Percentiles rank a stretch among this genome's conserved stretches.
Evolutionary conservation across 2,888 invertebrate species (phyloP).

Genomic region (Noctua fimbriata): DNA sequence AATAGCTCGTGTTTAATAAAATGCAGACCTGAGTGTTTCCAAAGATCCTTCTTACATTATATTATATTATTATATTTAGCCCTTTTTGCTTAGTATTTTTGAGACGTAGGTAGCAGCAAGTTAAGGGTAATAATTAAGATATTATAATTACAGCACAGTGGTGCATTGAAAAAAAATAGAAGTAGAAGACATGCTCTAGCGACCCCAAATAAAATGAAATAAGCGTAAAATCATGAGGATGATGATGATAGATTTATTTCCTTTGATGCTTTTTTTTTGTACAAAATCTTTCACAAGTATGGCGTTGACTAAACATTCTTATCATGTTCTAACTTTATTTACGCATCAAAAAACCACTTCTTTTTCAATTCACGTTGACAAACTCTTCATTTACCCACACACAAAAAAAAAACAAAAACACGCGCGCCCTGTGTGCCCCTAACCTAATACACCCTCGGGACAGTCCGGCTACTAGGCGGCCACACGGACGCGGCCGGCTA

Average conservation of each 20-base stretch:
- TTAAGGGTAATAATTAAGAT: not conserved
- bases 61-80: not conserved
- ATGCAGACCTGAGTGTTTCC: not conserved
- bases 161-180: not conserved
- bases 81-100: not conserved
- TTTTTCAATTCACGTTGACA: not conserved
- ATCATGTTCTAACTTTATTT: not conserved
- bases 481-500: slow-evolving; percentile 44
- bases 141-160: not conserved
- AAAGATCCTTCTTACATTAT: not conserved
- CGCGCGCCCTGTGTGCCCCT: slow-evolving; percentile 12
- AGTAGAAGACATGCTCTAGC: not conserved
- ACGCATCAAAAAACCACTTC: not conserved
- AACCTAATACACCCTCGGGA: slow-evolving; percentile 51
- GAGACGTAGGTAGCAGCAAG: not conserved
- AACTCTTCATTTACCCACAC: not conserved
- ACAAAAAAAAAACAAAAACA: not conserved
- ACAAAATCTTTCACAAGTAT: not conserved
- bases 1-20: not conserved
- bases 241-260: not conserved
- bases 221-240: not conserved
- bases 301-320: not conserved
- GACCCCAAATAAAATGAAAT: not conserved
- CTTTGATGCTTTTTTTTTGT: not conserved
- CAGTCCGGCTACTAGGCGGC: slow-evolving; percentile 45